These are phyloP conservation scores for Pristionchus pacificus DNA, from an alignment of 1,140 invertebrate species.

Conservation along the genomic window DNA sequence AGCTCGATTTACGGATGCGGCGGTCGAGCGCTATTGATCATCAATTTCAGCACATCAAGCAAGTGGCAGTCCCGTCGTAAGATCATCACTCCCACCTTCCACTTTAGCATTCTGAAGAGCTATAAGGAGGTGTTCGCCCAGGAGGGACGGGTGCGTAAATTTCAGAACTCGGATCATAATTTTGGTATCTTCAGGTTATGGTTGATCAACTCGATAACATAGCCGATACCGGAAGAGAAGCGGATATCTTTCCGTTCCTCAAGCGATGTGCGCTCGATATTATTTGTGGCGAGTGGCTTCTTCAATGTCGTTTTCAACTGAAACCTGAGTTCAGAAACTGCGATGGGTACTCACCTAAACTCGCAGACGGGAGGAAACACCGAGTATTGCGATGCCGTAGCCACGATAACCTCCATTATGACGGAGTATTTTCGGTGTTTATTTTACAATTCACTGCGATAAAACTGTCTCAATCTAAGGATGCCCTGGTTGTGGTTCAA, in stretches of 20 bases:
- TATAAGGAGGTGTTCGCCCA: conserved; percentile 76
- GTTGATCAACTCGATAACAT: conserved; percentile 66
- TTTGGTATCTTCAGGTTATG: conserved; percentile 57
- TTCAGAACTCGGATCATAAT: background rate
- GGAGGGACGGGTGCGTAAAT: conserved; percentile 63
- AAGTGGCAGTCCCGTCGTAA: conserved; percentile 76
- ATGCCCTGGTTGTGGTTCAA: conserved; percentile 78
- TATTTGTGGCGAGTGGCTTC: conserved; percentile 66
- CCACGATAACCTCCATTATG: conserved; percentile 60
- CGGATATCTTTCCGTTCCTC: conserved; percentile 73
- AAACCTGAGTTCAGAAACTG: conserved; percentile 64
- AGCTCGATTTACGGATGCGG: too few relatives aligned
- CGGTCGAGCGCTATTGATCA: background rate
- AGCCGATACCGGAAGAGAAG: conserved; percentile 61
- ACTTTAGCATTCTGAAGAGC: conserved; percentile 77
- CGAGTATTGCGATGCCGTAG: conserved; percentile 72
- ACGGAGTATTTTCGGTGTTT: conserved; percentile 54
- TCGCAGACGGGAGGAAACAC: conserved; percentile 68
- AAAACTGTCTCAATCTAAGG: conserved; percentile 42
- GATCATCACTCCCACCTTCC: conserved; percentile 79
- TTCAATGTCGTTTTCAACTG: background rate
- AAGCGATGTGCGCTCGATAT: conserved; percentile 79
- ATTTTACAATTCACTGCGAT: background rate
- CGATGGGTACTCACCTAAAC: conserved; percentile 73
- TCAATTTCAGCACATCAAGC: conserved; percentile 63